Evolutionary conservation across 2,113 vertebrate species (phyloP), one percentile per base, ranked within the genome.

Genomic region (Pituophis catenifer): DNA sequence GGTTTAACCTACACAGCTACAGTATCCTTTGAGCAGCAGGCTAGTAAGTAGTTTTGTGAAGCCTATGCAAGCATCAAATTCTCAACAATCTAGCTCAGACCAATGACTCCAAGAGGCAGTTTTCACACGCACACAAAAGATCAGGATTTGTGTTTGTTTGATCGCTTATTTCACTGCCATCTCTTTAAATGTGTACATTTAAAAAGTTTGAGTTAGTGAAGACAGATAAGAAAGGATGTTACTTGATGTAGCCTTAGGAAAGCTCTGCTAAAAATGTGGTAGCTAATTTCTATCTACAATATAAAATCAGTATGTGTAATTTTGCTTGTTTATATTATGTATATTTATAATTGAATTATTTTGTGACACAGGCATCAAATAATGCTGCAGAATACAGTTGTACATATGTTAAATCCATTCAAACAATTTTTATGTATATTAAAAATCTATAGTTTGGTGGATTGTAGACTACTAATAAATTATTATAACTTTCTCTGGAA

Each of bases 341-440:
- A 93, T 97, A 95, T 97, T 96, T 97, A 94, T 97, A 95, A 96
- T 90, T 62, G 62, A 97, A 96, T 97, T 97, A 97, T 97, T 97
- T 97, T 62, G 94, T 93, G 97, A 98, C 98, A 96, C 97, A 97
- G 86, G 98, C 98, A 97, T 98, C 98, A 86, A 94, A 86, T 94
- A 97, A 97, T 98, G 98, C 98, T 98, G 97, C 96, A 97, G 97
- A 95, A 96, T 97, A 97, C 96, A 95, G 96, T 90, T 96, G 95
- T 97, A 96, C 96, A 96, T 97, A 97, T 94, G 92, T 96, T 93
- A 90, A 93, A 91, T 93, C 91, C 91, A 97, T 97, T 94, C 96
- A 95, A 94, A 96, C 96, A 94, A 95, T 96, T 96, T 97, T 91
- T 97, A 95, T 98, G 96, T 98, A 98, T 96, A 98, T 98, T 97